phyloP scores from a whole-genome alignment of 2,888 invertebrate species.

The Eulithis testata region DNA sequence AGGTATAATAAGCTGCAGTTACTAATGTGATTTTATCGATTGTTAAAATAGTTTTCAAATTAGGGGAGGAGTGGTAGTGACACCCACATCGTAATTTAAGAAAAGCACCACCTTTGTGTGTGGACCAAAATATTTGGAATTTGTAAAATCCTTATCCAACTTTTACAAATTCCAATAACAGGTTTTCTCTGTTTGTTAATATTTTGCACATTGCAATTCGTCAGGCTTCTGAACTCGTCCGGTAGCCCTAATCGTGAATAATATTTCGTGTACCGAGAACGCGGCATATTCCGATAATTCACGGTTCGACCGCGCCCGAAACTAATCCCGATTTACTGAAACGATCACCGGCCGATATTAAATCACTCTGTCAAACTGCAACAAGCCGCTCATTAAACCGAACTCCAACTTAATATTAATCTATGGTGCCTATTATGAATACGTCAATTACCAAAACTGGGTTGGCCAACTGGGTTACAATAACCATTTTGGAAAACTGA shows the following conservation, averaged over 20 bases:
- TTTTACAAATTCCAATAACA: background rate
- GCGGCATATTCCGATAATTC: slow-evolving; percentile 69
- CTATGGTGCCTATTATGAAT: slow-evolving; percentile 53
- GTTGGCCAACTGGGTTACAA: background rate
- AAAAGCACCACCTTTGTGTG: no score
- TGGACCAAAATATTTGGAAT: no score
- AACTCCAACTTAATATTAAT: slow-evolving; percentile 46
- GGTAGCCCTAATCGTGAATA: slow-evolving; percentile 43
- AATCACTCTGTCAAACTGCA: slow-evolving; percentile 81
- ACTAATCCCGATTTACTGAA: slow-evolving; percentile 79
- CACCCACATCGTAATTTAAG: no score
- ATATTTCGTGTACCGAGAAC: slow-evolving; percentile 56
- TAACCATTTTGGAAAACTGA: no score
- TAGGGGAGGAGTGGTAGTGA: no score
- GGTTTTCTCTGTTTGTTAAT: slow-evolving; percentile 3
- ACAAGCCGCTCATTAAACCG: slow-evolving; percentile 75
- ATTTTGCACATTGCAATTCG: slow-evolving; percentile 20
- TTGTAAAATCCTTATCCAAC: no score
- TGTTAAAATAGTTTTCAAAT: no score
- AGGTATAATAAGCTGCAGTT: no score
- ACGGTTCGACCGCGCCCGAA: slow-evolving; percentile 66
- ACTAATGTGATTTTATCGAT: no score
- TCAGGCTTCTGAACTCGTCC: slow-evolving; percentile 42
- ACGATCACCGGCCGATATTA: slow-evolving; percentile 75
- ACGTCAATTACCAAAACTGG: slow-evolving; percentile 25